Evolutionary conservation across 2,888 invertebrate genomes (phyloP).

Genomic region (Microchrysa polita): DNA sequence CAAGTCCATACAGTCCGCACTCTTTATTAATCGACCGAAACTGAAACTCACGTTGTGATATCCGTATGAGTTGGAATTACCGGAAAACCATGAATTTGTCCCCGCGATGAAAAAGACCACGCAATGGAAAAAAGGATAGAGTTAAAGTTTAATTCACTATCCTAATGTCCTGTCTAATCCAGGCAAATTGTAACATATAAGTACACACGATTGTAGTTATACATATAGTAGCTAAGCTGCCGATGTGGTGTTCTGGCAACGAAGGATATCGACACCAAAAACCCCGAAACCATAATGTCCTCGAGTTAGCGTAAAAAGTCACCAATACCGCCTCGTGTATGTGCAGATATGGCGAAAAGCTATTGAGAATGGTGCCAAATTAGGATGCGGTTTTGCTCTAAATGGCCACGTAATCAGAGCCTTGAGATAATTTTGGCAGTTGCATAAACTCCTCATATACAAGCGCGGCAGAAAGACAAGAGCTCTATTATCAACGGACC

Average conservation of each 20-base stretch:
- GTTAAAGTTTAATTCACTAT: slow-evolving; percentile 30
- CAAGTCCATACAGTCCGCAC: too few relatives aligned
- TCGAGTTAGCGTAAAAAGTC: slow-evolving; percentile 37
- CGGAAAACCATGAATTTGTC: slow-evolving; percentile 34
- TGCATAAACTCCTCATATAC: slow-evolving; percentile 44
- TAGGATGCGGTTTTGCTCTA: slow-evolving; percentile 46
- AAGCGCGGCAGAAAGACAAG: slow-evolving; percentile 9
- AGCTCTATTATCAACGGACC: slow-evolving; percentile 47
- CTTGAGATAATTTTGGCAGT: slow-evolving; percentile 39
- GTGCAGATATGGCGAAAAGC: slow-evolving; percentile 40
- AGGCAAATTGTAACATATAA: not conserved
- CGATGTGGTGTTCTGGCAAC: too few relatives aligned
- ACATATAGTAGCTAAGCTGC: not conserved
- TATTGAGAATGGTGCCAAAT: slow-evolving; percentile 48
- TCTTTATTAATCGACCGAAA: slow-evolving; percentile 16
- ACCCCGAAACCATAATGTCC: slow-evolving; percentile 32
- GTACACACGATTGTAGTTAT: too few relatives aligned
- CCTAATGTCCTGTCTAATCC: slow-evolving; percentile 43
- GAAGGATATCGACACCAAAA: slow-evolving; percentile 35
- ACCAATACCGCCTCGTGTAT: slow-evolving; percentile 46
- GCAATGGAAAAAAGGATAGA: not conserved
- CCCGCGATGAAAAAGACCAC: not conserved
- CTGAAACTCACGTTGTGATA: not conserved
- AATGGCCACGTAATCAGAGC: slow-evolving; percentile 44
- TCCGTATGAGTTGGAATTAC: not conserved